Base-by-base conservation (phyloP, 2,113 vertebrate species). In the Pelvicachromis taeniatus region DNA sequence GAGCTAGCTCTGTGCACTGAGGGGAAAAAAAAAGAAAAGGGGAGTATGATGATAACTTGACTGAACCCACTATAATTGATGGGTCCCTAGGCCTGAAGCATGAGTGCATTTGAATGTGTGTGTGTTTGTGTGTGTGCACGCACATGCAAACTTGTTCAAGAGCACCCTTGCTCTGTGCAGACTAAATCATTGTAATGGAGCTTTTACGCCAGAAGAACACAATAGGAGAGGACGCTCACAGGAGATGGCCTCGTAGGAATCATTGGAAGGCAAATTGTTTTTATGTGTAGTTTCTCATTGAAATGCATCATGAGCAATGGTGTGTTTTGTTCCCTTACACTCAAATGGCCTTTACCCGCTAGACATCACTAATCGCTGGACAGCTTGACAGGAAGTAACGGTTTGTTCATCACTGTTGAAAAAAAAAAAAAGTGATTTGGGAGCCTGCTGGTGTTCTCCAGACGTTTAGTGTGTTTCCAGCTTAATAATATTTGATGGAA, bases 61-160 rank as follows among this genome's bases (percentile, higher is more conserved):
- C 80, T 90, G 89, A 91, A 91, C 77, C 87, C 83, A 82, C 85
- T 90, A 84, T 93, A 95, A 94, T 88, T 89, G 91, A 95, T 92
- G 89, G 91, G 63, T 90, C 85, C 78, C 31, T 68, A 52, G 61
- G 65, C 92, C 87, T 38, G 63, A 73, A 81, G 93, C 85, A 31
- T 9, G 13, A 61, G 78, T 61, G 45, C 42, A 50, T 75, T 8
- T 75, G 26, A 31, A 29, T 75, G 77, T 35, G 19, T 53, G 38
- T 58, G 48, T 40, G 54, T 33, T 58, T 50, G 35, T 50, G 73
- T 45, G 54, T 52, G 85, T 55, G 75, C 0, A 1, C 0, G 0
- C 59, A 78, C 14, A 53, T 77, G 73, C 17, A 29, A 35, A n/a
- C 35, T 75, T 12, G n/a, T 45, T 84, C 26, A 78, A 78, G 86